Base-by-base conservation (phyloP, 2,888 invertebrate genomes). In the Microctonus brassicae region DNA sequence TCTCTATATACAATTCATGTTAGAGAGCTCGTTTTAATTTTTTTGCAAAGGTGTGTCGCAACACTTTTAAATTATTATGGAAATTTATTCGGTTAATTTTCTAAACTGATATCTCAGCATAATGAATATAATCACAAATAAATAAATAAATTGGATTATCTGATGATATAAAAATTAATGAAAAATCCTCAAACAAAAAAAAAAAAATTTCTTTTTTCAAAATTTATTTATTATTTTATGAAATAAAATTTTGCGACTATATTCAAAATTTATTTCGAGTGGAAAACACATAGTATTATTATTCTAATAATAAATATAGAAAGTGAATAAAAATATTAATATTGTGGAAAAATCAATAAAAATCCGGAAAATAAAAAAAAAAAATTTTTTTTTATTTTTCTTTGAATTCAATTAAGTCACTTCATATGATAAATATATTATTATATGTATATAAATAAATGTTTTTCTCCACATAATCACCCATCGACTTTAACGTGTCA, bases 21-120 rank as follows among this genome's bases (percentile, higher is more conserved):
- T 63, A 77, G 78, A 77, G 77, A n/a, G n/a, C n/a, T n/a, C 29
- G 65, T 70, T 70, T 77, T 73, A 47, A 67, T 70, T 70, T 74
- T 71, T 70, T 78, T 76, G 79, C 79, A 79, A 79, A 83, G 84
- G 80, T 81, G 83, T 82, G 83, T 81, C 84, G 47, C 47, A 84
- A 84, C 83, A n/a, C 84, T 84, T 83, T 84, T 83, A 17, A 82
- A 84, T 84, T 82, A 82, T 84, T 82, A 84, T 84, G 84, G 82
- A 84, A 84, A 84, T 84, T 84, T 84, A 84, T 84, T 84, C 84
- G 76, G 77, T 74, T 76, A 73, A 74, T 79, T 74, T 78, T 76
- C 78, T 78, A 79, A 77, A 77, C 76, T 70, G 73, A 74, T 42
- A 63, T 66, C 70, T 70, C 61, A 62, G 34, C 26, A 70, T 24